Percentiles rank a stretch among this genome's conserved stretches.
These are phyloP conservation scores for Drosophila setosimentum DNA, from an alignment of 2,888 invertebrate genomes.

Conservation along the genomic window DNA sequence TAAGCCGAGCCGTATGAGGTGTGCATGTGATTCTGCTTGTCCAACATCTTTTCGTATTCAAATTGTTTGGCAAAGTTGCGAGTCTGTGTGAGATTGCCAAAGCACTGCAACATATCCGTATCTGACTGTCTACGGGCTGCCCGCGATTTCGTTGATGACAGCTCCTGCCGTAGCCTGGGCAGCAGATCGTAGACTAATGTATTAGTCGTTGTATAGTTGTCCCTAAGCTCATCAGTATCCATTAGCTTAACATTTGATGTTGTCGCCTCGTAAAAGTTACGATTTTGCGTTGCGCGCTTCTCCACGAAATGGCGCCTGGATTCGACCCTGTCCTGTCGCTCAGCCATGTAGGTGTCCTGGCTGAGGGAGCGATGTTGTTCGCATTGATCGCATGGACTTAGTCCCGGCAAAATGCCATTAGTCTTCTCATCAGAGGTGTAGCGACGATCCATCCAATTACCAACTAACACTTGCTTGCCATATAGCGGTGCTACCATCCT, in stretches of 20 bases:
- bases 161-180: conserved; percentile 27
- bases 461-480: conserved; percentile 53
- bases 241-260: conserved; percentile 25
- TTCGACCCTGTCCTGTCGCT: not conserved
- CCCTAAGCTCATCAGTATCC: conserved; percentile 13
- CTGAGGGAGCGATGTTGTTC: conserved; percentile 50
- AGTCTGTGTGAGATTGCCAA: conserved; percentile 54
- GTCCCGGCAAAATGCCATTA: conserved; percentile 57
- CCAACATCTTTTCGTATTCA: conserved; percentile 1
- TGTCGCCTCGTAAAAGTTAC: conserved; percentile 31
- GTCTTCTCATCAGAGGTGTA: conserved; percentile 37
- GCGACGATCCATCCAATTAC: conserved; percentile 66
- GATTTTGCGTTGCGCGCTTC: conserved; percentile 28
- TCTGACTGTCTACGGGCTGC: not conserved
- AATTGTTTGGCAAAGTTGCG: conserved; percentile 9
- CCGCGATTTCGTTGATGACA: not conserved
- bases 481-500: conserved; percentile 37
- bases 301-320: conserved; percentile 11
- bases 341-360: conserved; percentile 43
- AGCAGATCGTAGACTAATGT: conserved; percentile 52
- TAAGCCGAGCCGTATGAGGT: conserved; percentile 43
- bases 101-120: conserved; percentile 48
- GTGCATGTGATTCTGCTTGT: conserved; percentile 5
- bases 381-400: conserved; percentile 28
- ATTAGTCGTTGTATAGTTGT: conserved; percentile 58